A percentile compares a stretch with the other conserved stretches of the same genome.
These are phyloP conservation scores for Nemapogon koenigi DNA, from an alignment of 2,888 invertebrate genomes.

Conservation along the genomic window DNA sequence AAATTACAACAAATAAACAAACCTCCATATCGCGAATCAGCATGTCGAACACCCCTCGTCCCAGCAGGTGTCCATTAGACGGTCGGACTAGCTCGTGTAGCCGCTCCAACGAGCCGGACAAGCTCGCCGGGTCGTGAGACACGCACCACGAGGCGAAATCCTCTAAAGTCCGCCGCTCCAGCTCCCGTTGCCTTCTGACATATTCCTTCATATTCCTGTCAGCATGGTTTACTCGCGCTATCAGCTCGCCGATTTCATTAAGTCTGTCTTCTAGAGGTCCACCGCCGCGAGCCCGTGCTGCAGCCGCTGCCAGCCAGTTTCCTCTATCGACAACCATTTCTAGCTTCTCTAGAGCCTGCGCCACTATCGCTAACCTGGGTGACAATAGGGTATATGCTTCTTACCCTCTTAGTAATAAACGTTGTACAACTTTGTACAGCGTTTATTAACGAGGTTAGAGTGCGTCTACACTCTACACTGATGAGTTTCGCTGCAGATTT, in stretches of 20 bases:
- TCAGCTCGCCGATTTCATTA: constrained; percentile 66
- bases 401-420: no score
- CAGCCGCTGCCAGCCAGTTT: constrained; percentile 28
- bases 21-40: constrained; percentile 45
- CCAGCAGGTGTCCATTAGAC: constrained; percentile 40
- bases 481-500: no score
- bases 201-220: constrained; percentile 68
- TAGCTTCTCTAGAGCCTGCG: constrained; percentile 34
- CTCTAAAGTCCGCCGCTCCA: constrained; percentile 71
- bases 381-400: no score
- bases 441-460: no score
- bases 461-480: no score
- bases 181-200: constrained; percentile 49
- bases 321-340: constrained; percentile 36
- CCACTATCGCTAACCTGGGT: constrained; percentile 33
- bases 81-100: constrained; percentile 70
- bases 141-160: constrained; percentile 75
- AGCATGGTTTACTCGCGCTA: constrained; percentile 65
- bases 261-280: constrained; percentile 61
- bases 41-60: constrained; percentile 48
- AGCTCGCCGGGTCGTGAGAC: constrained; percentile 69
- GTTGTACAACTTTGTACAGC: no score
- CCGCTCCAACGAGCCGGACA: constrained; percentile 70
- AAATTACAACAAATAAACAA: constrained; percentile 21
- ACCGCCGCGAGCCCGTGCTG: constrained; percentile 34